These are phyloP conservation scores for Potorous gilbertii DNA, from an alignment of 2,797 vertebrate genomes.

Conservation along the genomic window DNA sequence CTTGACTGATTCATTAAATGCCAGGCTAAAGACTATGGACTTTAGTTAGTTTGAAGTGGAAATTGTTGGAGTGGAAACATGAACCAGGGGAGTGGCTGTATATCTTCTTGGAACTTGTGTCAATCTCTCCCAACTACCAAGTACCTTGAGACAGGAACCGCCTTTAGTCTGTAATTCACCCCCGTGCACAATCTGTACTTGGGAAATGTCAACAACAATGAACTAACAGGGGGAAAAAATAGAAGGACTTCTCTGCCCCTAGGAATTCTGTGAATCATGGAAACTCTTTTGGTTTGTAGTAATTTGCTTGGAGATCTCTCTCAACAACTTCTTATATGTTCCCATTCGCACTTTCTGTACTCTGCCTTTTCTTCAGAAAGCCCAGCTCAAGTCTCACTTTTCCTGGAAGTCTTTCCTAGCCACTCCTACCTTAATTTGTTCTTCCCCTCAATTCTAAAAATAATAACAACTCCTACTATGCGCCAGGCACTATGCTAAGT, in stretches of 20 bases:
- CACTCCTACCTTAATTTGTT: not conserved
- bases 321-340: not conserved
- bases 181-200: not conserved
- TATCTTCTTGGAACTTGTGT: not conserved
- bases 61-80: not conserved
- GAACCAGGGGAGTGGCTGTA: not conserved
- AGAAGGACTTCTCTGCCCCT: not conserved
- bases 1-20: not conserved
- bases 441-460: not conserved
- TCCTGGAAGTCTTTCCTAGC: not conserved
- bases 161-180: not conserved
- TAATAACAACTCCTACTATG: not conserved
- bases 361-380: not conserved
- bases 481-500: not conserved
- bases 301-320: not conserved
- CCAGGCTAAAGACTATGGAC: not conserved
- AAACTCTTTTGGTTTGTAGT: not conserved
- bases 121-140: not conserved
- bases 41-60: not conserved
- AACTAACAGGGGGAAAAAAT: not conserved
- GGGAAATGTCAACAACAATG: not conserved
- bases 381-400: not conserved
- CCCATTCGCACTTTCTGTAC: not conserved
- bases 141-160: not conserved
- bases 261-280: not conserved